phyloP scores from a whole-genome alignment of 2,797 vertebrate genomes.

The Moxostoma hubbsi region DNA sequence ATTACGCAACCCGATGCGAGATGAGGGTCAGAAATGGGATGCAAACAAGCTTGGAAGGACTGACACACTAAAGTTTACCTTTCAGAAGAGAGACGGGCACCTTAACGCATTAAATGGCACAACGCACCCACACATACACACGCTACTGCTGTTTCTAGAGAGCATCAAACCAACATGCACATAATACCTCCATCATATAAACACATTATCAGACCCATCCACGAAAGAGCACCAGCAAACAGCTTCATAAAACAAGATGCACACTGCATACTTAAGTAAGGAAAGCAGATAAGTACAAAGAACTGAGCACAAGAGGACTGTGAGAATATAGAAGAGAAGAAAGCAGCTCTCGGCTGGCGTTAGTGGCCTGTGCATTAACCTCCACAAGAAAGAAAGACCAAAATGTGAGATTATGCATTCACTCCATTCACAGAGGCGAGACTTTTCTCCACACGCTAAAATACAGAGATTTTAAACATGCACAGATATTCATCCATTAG shows the following conservation, averaged over 20 bases:
- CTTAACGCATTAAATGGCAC: constrained; percentile 31
- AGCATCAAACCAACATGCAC: constrained; percentile 7
- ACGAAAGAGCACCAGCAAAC: constrained; percentile 17
- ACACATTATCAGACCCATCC: constrained; percentile 22
- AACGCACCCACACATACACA: background rate
- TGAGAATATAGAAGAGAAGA: constrained; percentile 31
- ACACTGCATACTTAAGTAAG: constrained; percentile 51
- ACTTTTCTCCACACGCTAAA: background rate
- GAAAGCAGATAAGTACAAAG: constrained; percentile 60
- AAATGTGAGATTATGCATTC: background rate
- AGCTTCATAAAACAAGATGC: constrained; percentile 67
- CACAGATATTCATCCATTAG: constrained; percentile 24
- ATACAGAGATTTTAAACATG: constrained; percentile 34
- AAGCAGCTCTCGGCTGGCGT: background rate
- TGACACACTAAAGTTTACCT: constrained; percentile 46
- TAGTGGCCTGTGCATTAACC: constrained; percentile 48
- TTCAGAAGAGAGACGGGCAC: constrained; percentile 34
- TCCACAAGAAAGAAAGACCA: constrained; percentile 42
- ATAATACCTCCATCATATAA: constrained; percentile 20
- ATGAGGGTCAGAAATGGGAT: constrained; percentile 47
- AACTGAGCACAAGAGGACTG: constrained; percentile 31
- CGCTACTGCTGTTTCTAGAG: constrained; percentile 3
- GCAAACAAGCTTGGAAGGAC: constrained; percentile 52
- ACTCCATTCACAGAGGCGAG: background rate
- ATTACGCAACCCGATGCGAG: constrained; percentile 31